Percentiles rank a stretch among this genome's conserved stretches.
Conservation (phyloP, 2,888 invertebrate species). For the Aspidiotus rigidus region DNA sequence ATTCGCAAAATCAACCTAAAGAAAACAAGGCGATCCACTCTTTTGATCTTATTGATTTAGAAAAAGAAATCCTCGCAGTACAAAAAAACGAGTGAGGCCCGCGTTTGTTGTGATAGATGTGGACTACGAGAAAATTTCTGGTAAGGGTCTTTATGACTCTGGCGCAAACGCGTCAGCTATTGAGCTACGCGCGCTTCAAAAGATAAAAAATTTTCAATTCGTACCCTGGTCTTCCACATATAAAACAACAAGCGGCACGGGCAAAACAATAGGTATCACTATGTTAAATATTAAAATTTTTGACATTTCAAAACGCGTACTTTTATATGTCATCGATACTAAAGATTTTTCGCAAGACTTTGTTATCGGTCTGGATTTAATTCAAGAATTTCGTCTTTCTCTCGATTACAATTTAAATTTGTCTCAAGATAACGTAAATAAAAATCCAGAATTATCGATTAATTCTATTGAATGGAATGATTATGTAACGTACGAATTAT, state of each 20-base stretch:
- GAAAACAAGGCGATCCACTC: neutral
- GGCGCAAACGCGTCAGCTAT: neutral
- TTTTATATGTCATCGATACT: neutral
- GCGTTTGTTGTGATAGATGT: neutral
- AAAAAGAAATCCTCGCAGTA: neutral
- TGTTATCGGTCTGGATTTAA: neutral
- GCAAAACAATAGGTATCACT: neutral
- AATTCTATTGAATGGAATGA: no score
- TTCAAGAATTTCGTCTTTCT: neutral
- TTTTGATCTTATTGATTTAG: neutral
- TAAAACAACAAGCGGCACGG: neutral
- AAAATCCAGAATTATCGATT: no score
- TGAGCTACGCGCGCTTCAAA: neutral
- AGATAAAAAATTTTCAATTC: neutral
- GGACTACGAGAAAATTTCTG: neutral
- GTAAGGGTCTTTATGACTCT: neutral
- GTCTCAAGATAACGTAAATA: no score
- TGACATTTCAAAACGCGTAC: neutral
- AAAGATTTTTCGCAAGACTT: neutral
- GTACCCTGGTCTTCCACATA: neutral
- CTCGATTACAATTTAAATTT: no score
- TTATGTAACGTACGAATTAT: no score
- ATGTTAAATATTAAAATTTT: neutral
- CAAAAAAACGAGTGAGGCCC: neutral
- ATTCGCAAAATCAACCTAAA: no score